A percentile compares a stretch with the other conserved stretches of the same genome.
These are phyloP conservation scores for Sycophaga agraensis DNA, from an alignment of 1,140 invertebrate genomes.

Conservation along the genomic window DNA sequence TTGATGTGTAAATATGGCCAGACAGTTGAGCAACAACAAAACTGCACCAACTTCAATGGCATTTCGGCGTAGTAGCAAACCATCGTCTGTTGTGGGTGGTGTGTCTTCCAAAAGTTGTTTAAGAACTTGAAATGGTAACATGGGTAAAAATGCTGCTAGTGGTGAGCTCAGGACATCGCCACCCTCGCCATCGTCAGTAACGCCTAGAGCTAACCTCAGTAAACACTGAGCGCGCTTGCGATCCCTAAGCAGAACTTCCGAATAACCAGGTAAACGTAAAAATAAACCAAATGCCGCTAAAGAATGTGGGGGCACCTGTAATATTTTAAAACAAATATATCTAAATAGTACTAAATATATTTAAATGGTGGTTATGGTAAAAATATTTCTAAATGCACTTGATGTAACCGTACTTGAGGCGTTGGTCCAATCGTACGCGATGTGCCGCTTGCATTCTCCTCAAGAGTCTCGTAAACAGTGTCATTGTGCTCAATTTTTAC, in stretches of 20 bases:
- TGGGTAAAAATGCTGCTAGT: conserved; percentile 76
- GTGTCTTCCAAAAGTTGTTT: conserved; percentile 77
- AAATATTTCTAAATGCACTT: background rate
- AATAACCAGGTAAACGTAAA: conserved; percentile 82
- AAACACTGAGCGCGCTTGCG: conserved; percentile 82
- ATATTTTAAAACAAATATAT: conserved; percentile 9
- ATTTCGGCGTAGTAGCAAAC: conserved; percentile 73
- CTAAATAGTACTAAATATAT: background rate
- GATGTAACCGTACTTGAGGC: conserved; percentile 13
- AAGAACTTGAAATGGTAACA: conserved; percentile 84
- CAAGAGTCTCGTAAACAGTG: conserved; percentile 70
- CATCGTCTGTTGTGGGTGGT: conserved; percentile 79
- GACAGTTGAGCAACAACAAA: conserved; percentile 79
- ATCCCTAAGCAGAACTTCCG: conserved; percentile 81
- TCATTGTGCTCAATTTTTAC: conserved; percentile 74
- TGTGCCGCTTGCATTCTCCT: conserved; percentile 52
- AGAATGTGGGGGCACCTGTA: conserved; percentile 81
- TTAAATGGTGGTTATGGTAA: background rate
- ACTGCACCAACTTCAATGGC: conserved; percentile 82
- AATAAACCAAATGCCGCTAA: conserved; percentile 87
- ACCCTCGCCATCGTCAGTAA: conserved; percentile 88
- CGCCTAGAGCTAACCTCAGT: conserved; percentile 80
- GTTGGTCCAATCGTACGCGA: conserved; percentile 51
- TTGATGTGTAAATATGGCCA: conserved; percentile 88
- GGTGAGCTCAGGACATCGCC: conserved; percentile 77